phyloP scores from a whole-genome alignment of 2,797 vertebrate genomes.

The Nyctalus aviator region DNA sequence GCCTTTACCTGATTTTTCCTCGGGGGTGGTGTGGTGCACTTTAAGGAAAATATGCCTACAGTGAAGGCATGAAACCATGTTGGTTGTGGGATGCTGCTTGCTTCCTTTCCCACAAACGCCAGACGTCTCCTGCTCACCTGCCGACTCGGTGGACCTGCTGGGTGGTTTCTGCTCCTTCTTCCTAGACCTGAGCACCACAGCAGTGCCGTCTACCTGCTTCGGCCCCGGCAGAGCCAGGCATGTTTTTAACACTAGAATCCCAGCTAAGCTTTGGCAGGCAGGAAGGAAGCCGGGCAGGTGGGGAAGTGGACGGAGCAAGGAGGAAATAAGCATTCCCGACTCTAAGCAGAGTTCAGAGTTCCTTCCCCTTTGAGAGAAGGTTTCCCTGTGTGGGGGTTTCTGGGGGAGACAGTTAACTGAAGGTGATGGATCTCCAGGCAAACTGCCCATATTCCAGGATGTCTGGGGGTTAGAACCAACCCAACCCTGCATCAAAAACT shows the following conservation, averaged over 20 bases:
- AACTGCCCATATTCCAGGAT: neutral
- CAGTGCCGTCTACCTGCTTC: neutral
- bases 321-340: neutral
- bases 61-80: neutral
- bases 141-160: neutral
- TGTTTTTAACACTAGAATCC: neutral
- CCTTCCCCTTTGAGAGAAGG: neutral
- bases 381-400: neutral
- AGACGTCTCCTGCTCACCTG: neutral
- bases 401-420: neutral
- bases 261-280: neutral
- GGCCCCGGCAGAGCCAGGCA: neutral
- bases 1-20: neutral
- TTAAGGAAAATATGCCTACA: neutral
- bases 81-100: neutral
- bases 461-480: neutral
- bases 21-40: neutral
- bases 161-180: neutral
- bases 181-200: neutral
- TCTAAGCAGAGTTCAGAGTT: neutral
- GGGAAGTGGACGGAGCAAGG: neutral
- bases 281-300: neutral
- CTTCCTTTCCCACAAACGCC: slow-evolving; percentile 16
- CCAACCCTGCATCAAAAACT: neutral
- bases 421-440: neutral